These are phyloP conservation scores for Scophthalmus maximus DNA, from an alignment of 2,113 vertebrate species.

Conservation along the genomic window DNA sequence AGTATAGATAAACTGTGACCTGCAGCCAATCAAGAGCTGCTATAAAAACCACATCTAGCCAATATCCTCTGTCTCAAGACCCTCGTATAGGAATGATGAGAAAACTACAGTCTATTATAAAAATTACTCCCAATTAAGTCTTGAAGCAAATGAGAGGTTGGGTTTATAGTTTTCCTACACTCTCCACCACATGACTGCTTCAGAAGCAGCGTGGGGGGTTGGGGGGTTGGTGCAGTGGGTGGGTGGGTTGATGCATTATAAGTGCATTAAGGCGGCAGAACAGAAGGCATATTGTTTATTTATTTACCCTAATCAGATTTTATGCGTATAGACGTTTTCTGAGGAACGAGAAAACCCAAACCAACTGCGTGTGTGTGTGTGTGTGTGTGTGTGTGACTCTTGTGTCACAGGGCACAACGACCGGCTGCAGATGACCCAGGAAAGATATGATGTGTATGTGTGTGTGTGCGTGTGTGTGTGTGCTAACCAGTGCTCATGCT, in stretches of 20 bases:
- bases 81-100: not conserved
- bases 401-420: too few species aligned
- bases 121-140: constrained; percentile 47
- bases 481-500: constrained; percentile 18
- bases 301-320: constrained; percentile 83
- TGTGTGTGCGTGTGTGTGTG: constrained; percentile 4
- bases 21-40: not conserved
- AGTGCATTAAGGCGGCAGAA: constrained; percentile 70
- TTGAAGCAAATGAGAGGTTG: constrained; percentile 41
- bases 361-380: too few species aligned
- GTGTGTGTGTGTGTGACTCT: constrained; percentile 69
- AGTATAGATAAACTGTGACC: constrained; percentile 16
- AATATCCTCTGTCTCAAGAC: not conserved
- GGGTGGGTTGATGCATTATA: constrained; percentile 39
- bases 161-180: constrained; percentile 32
- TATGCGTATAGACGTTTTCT: constrained; percentile 75
- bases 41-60: constrained; percentile 28
- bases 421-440: constrained; percentile 42
- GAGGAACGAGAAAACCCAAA: constrained; percentile 70
- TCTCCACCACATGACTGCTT: constrained; percentile 36
- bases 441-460: constrained; percentile 26
- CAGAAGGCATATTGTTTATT: constrained; percentile 84
- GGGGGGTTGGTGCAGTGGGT: constrained; percentile 43
- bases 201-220: constrained; percentile 21
- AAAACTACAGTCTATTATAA: constrained; percentile 25